Percentiles rank a stretch among this genome's conserved stretches.
Evolutionary conservation across 1,140 invertebrate genomes (phyloP).

Genomic region (Agraylea sexmaculata): DNA sequence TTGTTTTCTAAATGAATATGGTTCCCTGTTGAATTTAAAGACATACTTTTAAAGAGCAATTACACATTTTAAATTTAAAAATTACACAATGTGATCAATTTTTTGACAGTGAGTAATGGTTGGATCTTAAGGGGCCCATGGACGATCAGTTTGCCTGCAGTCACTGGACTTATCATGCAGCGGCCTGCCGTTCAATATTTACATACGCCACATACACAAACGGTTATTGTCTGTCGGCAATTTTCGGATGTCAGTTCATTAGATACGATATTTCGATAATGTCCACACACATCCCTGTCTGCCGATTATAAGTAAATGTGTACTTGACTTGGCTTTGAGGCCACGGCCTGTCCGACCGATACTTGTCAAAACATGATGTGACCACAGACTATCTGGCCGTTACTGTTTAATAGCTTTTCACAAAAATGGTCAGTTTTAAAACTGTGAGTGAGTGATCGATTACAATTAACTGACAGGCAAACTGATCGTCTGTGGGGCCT

Average conservation of each 20-base stretch:
- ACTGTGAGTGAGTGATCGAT: conserved; percentile 16
- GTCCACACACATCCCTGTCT: no score
- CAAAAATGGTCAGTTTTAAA: conserved; percentile 17
- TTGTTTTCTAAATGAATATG: conserved; percentile 14
- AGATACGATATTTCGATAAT: no score
- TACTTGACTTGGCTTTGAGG: no score
- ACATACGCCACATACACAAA: no score
- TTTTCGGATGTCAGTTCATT: no score
- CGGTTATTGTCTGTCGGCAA: no score
- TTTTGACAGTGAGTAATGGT: no score
- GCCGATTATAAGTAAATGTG: no score
- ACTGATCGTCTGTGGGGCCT: neutral
- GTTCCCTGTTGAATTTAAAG: conserved; percentile 9
- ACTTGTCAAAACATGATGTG: neutral
- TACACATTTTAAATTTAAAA: neutral
- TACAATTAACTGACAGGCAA: neutral
- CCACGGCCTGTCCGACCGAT: no score
- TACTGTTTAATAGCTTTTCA: neutral
- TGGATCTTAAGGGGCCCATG: no score
- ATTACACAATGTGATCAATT: neutral
- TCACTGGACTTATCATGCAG: no score
- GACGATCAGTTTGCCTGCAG: no score
- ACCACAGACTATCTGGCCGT: neutral
- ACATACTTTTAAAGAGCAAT: neutral
- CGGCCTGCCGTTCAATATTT: neutral